Evolutionary conservation across 2,797 vertebrate species (phyloP).

Genomic region (Acrocephalus scirpaceus): DNA sequence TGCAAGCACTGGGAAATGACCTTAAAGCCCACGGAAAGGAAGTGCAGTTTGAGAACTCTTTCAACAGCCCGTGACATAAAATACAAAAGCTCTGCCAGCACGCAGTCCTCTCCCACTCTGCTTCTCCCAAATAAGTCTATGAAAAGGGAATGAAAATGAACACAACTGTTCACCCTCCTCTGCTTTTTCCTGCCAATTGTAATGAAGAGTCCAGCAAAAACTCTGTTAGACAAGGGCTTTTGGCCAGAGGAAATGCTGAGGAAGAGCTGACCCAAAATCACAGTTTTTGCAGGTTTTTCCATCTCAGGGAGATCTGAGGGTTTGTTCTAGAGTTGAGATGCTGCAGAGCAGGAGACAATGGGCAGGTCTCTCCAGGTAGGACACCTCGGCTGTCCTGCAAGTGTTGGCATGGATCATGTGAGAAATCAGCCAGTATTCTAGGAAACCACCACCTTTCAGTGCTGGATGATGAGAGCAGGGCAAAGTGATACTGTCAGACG

Average conservation of each 20-base stretch:
- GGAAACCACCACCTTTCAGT: not conserved
- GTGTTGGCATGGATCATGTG: not conserved
- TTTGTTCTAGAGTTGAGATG: not conserved
- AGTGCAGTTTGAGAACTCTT: not conserved
- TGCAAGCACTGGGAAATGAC: not conserved
- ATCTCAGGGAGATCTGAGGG: not conserved
- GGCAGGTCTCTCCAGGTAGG: not conserved
- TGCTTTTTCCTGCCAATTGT: not conserved
- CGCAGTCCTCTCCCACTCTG: not conserved
- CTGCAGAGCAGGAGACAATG: not conserved
- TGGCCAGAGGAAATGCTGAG: not conserved
- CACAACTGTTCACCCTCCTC: not conserved
- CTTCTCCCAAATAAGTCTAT: not conserved
- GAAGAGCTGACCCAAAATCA: not conserved
- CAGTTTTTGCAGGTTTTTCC: not conserved
- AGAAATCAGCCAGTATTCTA: not conserved
- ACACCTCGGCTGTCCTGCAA: not conserved
- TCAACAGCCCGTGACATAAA: not conserved
- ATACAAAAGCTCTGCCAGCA: not conserved
- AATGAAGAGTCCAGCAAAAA: not conserved
- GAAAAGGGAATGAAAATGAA: not conserved
- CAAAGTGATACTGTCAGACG: accelerated
- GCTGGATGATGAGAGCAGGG: not conserved
- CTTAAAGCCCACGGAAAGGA: not conserved
- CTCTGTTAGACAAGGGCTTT: not conserved